Evolutionary conservation across 2,113 vertebrate genomes (phyloP), one percentile per base, ranked within the genome.

Genomic region (Prunella himalayana): DNA sequence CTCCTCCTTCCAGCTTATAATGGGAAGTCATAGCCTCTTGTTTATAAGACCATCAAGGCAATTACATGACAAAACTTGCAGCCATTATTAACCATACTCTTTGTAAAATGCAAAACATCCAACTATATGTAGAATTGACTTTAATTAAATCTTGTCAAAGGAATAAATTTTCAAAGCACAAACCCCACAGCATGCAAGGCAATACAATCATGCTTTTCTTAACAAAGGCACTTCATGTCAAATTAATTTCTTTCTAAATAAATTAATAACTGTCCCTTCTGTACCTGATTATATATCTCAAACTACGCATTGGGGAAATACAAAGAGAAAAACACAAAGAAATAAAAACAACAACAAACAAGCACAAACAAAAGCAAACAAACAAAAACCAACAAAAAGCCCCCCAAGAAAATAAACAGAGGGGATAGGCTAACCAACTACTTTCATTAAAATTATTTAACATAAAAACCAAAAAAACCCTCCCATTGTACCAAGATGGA

Each of bases 131-230:
- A 66, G 86, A 88, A 94, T 64, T 88, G 19, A 70, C 79, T 95
- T 96, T 91, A 96, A 97, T 97, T 95, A 97, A 95, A 79, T 42
- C 72, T 93, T 90, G 79, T 94, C 86, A 73, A 93, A 93, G n/a
- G 79, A 95, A 93, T 59, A 94, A 51, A 94, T 94, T 97, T 96
- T 86, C 94, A 78, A 94, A 95, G 88, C 61, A 89, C 75, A 94
- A 95, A 96, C 54, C 86, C 88, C 82, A 90, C 28, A 82, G 85
- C 80, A 69, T 73, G 50, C 65, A 95, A 64, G 87, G 61, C 85
- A 86, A 63, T 44, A 69, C 53, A 95, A 76, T 92, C 56, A 33
- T 64, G 31, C 66, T 92, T 64, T 90, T 78, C 22, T 75, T 72
- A 94, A 69, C 18, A 95, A 95, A 91, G 50, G 45, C 27, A 83